Percentiles rank a stretch among this genome's conserved stretches.
Evolutionary conservation across 2,888 invertebrate genomes (phyloP).

Genomic region (Chrysotoxum bicinctum): DNA sequence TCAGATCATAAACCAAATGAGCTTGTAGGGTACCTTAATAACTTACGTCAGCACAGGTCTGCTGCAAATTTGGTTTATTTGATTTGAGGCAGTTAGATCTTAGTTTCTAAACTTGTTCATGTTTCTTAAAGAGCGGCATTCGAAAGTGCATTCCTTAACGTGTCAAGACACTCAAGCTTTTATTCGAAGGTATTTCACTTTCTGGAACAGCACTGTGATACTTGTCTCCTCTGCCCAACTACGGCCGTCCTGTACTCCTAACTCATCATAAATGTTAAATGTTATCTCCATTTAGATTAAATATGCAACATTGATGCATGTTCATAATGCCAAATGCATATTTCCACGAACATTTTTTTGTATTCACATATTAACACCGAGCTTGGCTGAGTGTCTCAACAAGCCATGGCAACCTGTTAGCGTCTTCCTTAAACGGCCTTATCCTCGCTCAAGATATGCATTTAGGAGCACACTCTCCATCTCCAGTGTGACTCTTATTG

Average conservation of each 20-base stretch:
- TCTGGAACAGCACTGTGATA: not conserved
- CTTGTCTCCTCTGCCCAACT: not conserved
- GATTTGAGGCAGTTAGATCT: no score
- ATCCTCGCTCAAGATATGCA: slow-evolving; percentile 69
- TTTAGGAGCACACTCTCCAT: slow-evolving; percentile 46
- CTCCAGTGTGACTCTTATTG: slow-evolving; percentile 53
- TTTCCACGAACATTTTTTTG: slow-evolving; percentile 1
- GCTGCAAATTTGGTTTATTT: no score
- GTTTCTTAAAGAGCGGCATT: no score
- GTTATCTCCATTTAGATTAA: slow-evolving; percentile 39
- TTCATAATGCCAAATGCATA: slow-evolving; percentile 42
- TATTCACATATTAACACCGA: slow-evolving; percentile 9
- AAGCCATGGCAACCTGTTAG: slow-evolving; percentile 52
- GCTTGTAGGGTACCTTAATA: no score
- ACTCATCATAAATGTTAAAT: slow-evolving; percentile 35
- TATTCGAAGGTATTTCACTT: not conserved
- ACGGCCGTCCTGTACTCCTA: not conserved
- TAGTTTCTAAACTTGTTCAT: no score
- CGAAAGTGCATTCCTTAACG: not conserved
- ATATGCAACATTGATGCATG: slow-evolving; percentile 56
- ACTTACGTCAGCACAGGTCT: no score
- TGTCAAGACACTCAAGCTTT: not conserved
- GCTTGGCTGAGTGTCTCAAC: not conserved
- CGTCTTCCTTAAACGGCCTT: slow-evolving; percentile 61
- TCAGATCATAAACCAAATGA: no score